Evolutionary conservation across 2,797 vertebrate species (phyloP).

Genomic region (Melanotaenia nigrans): DNA sequence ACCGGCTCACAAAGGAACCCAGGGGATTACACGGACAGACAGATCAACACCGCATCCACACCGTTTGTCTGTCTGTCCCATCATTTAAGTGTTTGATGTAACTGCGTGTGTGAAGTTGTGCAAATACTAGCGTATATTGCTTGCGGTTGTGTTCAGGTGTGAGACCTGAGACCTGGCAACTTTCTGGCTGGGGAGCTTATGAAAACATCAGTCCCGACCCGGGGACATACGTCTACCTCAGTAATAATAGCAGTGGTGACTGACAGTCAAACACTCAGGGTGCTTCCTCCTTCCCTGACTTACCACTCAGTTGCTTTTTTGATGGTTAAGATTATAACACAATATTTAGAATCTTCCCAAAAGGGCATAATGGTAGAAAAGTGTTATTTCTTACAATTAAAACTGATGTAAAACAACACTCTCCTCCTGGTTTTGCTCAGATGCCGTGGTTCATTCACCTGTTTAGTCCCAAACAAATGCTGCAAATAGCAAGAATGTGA

Average conservation of each 20-base stretch:
- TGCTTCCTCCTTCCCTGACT: slow-evolving; percentile 1
- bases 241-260: slow-evolving; percentile 83
- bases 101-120: background rate
- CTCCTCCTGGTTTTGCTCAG: slow-evolving; percentile 10
- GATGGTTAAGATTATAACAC: background rate
- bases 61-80: slow-evolving; percentile 17
- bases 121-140: background rate
- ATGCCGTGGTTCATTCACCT: background rate
- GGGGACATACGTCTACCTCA: slow-evolving; percentile 90
- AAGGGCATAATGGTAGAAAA: background rate
- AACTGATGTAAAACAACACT: slow-evolving; percentile 11
- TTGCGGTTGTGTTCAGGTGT: slow-evolving; percentile 7
- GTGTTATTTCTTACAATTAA: slow-evolving; percentile 25
- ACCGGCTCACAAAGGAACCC: slow-evolving; percentile 84
- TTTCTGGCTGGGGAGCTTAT: slow-evolving; percentile 88
- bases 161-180: slow-evolving; percentile 46
- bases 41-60: slow-evolving; percentile 4
- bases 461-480: background rate
- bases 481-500: background rate
- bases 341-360: background rate
- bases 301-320: too few relatives aligned
- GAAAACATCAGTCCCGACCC: slow-evolving; percentile 86
- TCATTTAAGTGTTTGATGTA: background rate
- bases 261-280: slow-evolving; percentile 81
- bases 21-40: slow-evolving; percentile 44